Evolutionary conservation across 2,888 invertebrate species (phyloP).

Genomic region (Acronicta leporina): DNA sequence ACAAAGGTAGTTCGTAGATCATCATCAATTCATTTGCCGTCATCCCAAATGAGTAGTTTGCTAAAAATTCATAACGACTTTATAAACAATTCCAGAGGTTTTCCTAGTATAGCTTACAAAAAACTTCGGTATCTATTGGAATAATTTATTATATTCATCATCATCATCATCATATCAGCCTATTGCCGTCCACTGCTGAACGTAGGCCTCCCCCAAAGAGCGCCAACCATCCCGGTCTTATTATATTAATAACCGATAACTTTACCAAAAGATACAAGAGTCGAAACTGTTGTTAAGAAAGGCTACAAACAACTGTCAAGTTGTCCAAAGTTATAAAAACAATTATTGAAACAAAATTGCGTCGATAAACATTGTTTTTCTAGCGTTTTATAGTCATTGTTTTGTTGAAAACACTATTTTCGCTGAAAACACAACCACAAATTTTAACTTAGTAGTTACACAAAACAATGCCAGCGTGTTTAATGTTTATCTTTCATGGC

Average conservation of each 20-base stretch:
- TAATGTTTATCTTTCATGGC: not conserved
- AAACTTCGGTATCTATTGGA: too few relatives aligned
- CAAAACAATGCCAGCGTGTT: not conserved
- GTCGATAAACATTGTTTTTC: not conserved
- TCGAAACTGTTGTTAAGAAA: slow-evolving; percentile 25
- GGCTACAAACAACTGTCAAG: slow-evolving; percentile 10
- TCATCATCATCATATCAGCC: too few relatives aligned
- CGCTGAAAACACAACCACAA: slow-evolving; percentile 2
- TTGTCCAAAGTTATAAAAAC: slow-evolving; percentile 10
- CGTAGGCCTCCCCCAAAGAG: too few relatives aligned
- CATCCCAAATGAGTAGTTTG: too few relatives aligned
- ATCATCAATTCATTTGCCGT: too few relatives aligned
- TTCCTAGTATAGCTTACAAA: too few relatives aligned
- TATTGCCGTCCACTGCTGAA: too few relatives aligned
- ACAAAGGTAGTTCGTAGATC: too few relatives aligned
- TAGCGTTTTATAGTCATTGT: not conserved
- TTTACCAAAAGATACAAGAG: slow-evolving; percentile 13
- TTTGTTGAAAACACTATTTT: slow-evolving; percentile 8
- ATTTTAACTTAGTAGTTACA: not conserved
- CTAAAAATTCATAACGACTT: too few relatives aligned
- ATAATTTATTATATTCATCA: too few relatives aligned
- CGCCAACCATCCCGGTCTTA: too few relatives aligned
- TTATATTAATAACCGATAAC: slow-evolving; percentile 4
- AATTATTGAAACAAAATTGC: not conserved
- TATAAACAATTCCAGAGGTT: not conserved